These are phyloP conservation scores for Xestia c-nigrum DNA, from an alignment of 2,888 invertebrate species.

Conservation along the genomic window DNA sequence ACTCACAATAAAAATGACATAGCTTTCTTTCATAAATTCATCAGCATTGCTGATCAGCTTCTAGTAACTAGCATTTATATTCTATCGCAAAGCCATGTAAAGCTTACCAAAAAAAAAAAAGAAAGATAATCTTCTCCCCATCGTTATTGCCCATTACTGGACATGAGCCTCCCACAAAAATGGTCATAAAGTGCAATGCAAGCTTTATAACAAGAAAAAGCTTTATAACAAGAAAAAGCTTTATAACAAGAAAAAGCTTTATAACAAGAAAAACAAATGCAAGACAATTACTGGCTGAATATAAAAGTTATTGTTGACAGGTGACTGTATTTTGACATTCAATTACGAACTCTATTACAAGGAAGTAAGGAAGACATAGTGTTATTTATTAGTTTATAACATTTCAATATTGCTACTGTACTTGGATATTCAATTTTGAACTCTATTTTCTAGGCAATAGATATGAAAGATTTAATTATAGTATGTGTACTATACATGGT, in stretches of 20 bases:
- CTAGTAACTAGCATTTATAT: too few relatives aligned
- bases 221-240: too few relatives aligned
- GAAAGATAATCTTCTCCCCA: neutral
- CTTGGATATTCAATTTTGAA: neutral
- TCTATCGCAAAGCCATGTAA: neutral
- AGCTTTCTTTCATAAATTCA: neutral
- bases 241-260: too few relatives aligned
- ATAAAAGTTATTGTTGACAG: constrained; percentile 17
- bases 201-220: constrained; percentile 18
- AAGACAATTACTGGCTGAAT: neutral
- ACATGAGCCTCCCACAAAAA: neutral
- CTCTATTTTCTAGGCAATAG: neutral
- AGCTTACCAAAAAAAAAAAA: neutral
- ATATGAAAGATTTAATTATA: neutral
- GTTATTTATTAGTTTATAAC: constrained; percentile 1
- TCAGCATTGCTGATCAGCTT: neutral
- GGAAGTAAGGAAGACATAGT: neutral
- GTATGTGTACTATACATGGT: neutral
- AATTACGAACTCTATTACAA: neutral
- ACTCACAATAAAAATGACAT: neutral
- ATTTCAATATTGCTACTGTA: neutral
- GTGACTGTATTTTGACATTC: neutral
- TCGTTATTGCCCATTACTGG: constrained; percentile 14
- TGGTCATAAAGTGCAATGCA: constrained; percentile 9
- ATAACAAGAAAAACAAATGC: constrained; percentile 28